Evolutionary conservation across 2,888 invertebrate genomes (phyloP).

Genomic region (Limnephilus auricula): DNA sequence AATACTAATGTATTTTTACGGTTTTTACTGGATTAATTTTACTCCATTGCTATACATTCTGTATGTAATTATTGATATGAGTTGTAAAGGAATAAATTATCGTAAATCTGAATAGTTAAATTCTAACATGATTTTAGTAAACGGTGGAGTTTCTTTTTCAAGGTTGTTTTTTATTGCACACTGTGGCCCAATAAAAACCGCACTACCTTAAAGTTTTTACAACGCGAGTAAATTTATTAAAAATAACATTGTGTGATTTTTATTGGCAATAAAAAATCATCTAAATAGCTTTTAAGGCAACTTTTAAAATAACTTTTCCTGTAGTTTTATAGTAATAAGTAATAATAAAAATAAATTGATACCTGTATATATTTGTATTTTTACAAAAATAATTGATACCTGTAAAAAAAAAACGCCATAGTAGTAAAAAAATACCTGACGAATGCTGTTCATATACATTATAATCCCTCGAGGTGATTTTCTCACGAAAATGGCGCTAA

Average conservation of each 20-base stretch:
- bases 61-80: neutral
- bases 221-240: neutral
- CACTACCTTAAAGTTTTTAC: neutral
- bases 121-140: neutral
- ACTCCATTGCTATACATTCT: neutral
- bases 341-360: neutral
- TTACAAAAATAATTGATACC: too few relatives aligned
- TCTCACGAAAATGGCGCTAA: too few relatives aligned
- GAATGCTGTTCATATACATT: too few relatives aligned
- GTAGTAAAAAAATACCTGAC: too few relatives aligned
- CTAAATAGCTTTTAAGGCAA: neutral
- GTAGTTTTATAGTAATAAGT: neutral
- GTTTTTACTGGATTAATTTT: neutral
- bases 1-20: neutral
- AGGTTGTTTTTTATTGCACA: neutral
- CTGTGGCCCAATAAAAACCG: neutral
- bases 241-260: neutral
- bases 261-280: neutral
- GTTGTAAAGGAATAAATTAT: neutral
- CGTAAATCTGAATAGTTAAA: neutral
- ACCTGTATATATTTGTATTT: too few relatives aligned
- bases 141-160: neutral
- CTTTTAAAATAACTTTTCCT: neutral
- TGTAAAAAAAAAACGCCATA: too few relatives aligned
- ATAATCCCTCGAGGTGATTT: too few relatives aligned